Evolutionary conservation across 2,797 vertebrate species (phyloP).

Genomic region (Rhadinocentrus ornatus): DNA sequence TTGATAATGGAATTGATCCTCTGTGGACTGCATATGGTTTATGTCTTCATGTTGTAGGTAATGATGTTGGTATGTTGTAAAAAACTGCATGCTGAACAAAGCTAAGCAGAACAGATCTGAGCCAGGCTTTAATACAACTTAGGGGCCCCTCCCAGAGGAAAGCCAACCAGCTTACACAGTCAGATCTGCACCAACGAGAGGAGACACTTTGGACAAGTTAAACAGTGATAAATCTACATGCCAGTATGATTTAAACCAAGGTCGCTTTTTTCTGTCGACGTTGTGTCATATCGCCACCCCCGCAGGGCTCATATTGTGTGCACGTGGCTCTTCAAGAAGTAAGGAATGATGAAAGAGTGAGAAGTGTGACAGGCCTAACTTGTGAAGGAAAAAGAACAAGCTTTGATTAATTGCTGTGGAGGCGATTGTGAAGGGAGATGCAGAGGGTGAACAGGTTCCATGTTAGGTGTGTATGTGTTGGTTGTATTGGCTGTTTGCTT

Average conservation of each 20-base stretch:
- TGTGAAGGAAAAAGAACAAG: constrained; percentile 64
- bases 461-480: constrained; percentile 43
- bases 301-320: constrained; percentile 72
- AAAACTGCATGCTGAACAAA: constrained; percentile 25
- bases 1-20: constrained; percentile 12
- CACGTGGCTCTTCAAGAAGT: constrained; percentile 73
- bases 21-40: constrained; percentile 8
- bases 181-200: constrained; percentile 81
- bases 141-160: constrained; percentile 57
- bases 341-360: constrained; percentile 80
- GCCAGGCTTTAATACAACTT: constrained; percentile 49
- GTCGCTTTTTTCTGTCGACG: constrained; percentile 72
- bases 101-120: constrained; percentile 48
- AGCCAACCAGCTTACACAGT: constrained; percentile 66
- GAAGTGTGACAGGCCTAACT: constrained; percentile 77
- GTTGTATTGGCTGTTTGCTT: constrained; percentile 23
- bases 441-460: constrained; percentile 53
- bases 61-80: constrained; percentile 17
- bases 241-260: constrained; percentile 81
- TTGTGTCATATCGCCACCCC: constrained; percentile 76
- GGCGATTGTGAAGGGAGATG: constrained; percentile 73
- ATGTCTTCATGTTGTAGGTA: constrained; percentile 1
- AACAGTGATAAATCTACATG: constrained; percentile 84
- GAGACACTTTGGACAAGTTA: constrained; percentile 85
- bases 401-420: constrained; percentile 81